Conservation (phyloP, 2,888 invertebrate species). For the Azorinus chamasolen region DNA sequence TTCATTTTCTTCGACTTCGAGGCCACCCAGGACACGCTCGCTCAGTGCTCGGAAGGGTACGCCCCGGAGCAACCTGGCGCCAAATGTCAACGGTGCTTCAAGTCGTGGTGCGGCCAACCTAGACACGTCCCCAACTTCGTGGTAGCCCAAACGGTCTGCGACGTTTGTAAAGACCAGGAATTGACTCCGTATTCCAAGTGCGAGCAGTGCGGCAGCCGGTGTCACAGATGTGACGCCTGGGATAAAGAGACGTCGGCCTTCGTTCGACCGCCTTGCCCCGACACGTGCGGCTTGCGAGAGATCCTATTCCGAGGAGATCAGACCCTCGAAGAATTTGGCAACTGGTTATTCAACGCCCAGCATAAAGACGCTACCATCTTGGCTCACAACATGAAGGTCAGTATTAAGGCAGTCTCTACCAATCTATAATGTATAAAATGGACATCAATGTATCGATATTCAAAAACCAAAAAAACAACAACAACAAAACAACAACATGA, state of each 20-base stretch:
- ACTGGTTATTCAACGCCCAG: slow-evolving; percentile 34
- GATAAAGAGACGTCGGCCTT: slow-evolving; percentile 23
- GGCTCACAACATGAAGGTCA: slow-evolving; percentile 43
- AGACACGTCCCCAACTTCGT: slow-evolving; percentile 37
- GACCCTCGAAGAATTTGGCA: slow-evolving; percentile 25
- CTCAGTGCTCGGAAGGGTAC: slow-evolving; percentile 1
- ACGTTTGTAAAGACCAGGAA: slow-evolving; percentile 10
- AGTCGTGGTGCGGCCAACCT: slow-evolving; percentile 28
- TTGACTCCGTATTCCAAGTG: slow-evolving; percentile 14
- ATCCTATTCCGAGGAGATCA: slow-evolving; percentile 33
- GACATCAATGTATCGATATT: not conserved
- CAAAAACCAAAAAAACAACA: no score
- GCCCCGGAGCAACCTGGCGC: not conserved
- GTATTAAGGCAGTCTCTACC: no score
- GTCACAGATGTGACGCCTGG: slow-evolving; percentile 22
- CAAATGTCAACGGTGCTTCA: slow-evolving; percentile 21
- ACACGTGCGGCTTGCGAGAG: slow-evolving; percentile 50
- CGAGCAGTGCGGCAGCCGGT: slow-evolving; percentile 24
- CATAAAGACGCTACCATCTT: slow-evolving; percentile 37
- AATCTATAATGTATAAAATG: not conserved
- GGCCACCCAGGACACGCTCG: slow-evolving; percentile 8
- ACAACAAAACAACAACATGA: no score
- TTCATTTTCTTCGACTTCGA: slow-evolving; percentile 19
- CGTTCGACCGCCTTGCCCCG: slow-evolving; percentile 35
- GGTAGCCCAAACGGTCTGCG: slow-evolving; percentile 33